Evolutionary conservation across 2,797 vertebrate genomes (phyloP).

Genomic region (Epinephelus awoara): DNA sequence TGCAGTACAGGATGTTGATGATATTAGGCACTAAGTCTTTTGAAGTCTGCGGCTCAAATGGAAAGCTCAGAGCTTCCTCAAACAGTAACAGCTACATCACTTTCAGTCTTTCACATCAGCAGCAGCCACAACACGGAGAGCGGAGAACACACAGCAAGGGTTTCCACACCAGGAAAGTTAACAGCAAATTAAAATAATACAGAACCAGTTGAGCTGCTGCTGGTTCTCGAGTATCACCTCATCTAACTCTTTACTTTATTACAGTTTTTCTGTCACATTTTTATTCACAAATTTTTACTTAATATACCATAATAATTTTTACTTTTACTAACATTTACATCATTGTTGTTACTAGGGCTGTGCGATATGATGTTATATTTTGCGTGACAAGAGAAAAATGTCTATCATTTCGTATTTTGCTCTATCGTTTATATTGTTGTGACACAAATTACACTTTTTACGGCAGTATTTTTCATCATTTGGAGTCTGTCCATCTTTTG

Average conservation of each 20-base stretch:
- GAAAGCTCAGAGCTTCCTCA: slow-evolving; percentile 38
- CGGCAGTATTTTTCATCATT: no score
- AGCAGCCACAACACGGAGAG: neutral
- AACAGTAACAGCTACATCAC: slow-evolving; percentile 29
- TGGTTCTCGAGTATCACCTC: no score
- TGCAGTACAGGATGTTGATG: slow-evolving; percentile 33
- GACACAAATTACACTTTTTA: no score
- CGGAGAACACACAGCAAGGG: slow-evolving; percentile 1
- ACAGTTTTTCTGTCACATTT: no score
- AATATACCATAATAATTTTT: no score
- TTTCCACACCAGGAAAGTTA: neutral
- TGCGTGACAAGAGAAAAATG: no score
- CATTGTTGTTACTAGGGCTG: neutral
- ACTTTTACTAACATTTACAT: neutral
- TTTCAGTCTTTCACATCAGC: slow-evolving; percentile 33
- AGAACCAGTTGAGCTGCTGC: slow-evolving; percentile 10
- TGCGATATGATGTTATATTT: no score
- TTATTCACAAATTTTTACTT: no score
- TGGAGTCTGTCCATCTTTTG: no score
- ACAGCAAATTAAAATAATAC: slow-evolving; percentile 11
- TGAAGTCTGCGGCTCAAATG: slow-evolving; percentile 36
- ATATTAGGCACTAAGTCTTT: slow-evolving; percentile 33
- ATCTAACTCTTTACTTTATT: no score
- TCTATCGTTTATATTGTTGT: no score
- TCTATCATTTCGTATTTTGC: no score